A percentile compares a stretch with the other conserved stretches of the same genome.
Conservation (phyloP, 2,113 vertebrate species). For the Ia io region DNA sequence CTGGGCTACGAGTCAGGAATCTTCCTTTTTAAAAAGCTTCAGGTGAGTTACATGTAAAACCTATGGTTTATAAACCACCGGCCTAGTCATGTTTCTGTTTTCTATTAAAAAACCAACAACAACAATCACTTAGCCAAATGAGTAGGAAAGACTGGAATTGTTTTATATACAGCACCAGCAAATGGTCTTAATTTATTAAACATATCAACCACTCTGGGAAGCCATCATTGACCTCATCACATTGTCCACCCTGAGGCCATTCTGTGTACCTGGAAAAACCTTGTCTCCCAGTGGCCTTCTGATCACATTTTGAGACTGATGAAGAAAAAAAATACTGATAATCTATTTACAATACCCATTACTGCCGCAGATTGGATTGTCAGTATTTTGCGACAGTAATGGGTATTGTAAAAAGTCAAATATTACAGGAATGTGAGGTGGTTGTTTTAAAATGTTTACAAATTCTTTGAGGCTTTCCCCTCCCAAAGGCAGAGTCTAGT, state of each 20-base stretch:
- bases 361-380: too few relatives aligned
- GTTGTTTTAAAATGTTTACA: not conserved
- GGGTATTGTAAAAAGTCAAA: not conserved
- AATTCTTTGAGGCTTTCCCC: not conserved
- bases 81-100: conserved; percentile 12
- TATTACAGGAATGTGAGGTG: not conserved
- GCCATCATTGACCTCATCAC: not conserved
- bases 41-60: conserved; percentile 42
- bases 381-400: not conserved
- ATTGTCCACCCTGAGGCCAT: not conserved
- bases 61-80: not conserved
- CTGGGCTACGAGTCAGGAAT: conserved; percentile 31
- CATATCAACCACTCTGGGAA: not conserved
- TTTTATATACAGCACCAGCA: not conserved
- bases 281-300: not conserved
- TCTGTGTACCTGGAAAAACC: not conserved
- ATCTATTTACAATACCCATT: not conserved
- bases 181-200: not conserved
- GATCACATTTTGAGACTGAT: not conserved
- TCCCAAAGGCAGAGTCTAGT: not conserved
- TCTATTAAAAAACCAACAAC: not conserved
- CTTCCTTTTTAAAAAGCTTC: conserved; percentile 20
- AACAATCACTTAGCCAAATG: conserved; percentile 29
- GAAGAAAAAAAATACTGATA: not conserved
- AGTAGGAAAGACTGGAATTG: not conserved